These are phyloP conservation scores for Takifugu bimaculatus DNA, from an alignment of 2,113 vertebrate genomes.

Conservation along the genomic window DNA sequence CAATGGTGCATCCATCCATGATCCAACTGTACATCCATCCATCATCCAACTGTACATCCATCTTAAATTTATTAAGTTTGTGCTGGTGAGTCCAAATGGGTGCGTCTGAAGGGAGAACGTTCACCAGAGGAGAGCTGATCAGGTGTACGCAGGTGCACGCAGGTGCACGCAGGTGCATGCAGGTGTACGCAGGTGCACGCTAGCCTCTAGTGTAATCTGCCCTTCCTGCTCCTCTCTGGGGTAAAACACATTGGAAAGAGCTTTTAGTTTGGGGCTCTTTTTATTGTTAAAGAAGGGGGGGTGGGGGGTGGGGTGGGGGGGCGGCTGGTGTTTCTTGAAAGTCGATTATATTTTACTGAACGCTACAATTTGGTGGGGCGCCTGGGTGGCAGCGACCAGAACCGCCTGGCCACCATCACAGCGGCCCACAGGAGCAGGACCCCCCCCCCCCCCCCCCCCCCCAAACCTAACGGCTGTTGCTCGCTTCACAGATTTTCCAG, in stretches of 20 bases:
- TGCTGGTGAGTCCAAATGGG: no score
- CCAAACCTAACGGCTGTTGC: constrained; percentile 51
- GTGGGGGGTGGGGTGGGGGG: no score
- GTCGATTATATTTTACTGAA: constrained; percentile 56
- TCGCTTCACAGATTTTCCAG: constrained; percentile 70
- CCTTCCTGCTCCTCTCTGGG: no score
- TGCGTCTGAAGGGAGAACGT: no score
- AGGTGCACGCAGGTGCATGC: no score
- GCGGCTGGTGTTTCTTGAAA: constrained; percentile 38
- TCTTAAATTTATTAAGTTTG: constrained; percentile 62
- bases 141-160: no score
- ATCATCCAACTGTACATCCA: constrained; percentile 19
- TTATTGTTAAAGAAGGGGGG: no score
- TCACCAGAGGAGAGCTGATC: no score
- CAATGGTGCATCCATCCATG: no score
- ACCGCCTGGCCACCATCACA: constrained; percentile 54
- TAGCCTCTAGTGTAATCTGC: no score
- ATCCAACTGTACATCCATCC: no score
- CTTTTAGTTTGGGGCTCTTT: not conserved
- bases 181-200: no score
- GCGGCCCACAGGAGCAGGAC: constrained; percentile 28
- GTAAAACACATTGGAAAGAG: not conserved
- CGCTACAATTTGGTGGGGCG: constrained; percentile 60
- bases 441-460: not conserved
- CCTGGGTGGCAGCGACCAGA: constrained; percentile 67